Evolutionary conservation across 2,797 vertebrate genomes (phyloP).

Genomic region (Catamblyrhynchus diadema): DNA sequence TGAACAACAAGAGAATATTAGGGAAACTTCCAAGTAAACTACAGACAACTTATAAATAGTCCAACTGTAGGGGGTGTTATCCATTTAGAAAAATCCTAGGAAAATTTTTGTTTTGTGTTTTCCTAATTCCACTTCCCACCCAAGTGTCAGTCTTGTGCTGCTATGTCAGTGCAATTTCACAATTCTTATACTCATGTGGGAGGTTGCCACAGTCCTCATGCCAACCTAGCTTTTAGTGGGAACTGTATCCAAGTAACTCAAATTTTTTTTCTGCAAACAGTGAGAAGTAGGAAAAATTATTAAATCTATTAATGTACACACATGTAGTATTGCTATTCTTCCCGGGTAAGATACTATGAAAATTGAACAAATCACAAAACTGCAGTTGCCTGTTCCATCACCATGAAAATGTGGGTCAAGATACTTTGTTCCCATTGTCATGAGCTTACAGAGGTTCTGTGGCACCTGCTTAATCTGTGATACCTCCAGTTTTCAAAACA

Average conservation of each 20-base stretch:
- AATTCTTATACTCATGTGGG: background rate
- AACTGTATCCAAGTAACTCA: background rate
- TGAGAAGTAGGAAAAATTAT: background rate
- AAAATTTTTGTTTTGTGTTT: background rate
- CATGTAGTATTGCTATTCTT: background rate
- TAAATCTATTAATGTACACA: background rate
- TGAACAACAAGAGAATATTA: background rate
- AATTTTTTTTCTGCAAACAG: background rate
- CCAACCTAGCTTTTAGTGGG: background rate
- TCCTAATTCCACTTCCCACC: background rate
- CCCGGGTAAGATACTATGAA: background rate
- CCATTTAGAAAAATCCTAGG: background rate
- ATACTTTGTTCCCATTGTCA: background rate
- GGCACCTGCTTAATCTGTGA: background rate
- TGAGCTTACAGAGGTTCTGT: background rate
- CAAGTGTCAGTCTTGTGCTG: background rate
- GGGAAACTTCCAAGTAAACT: background rate
- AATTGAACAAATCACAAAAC: background rate
- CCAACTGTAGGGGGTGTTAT: background rate
- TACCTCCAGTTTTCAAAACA: background rate
- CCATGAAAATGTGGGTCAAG: background rate
- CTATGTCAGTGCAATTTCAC: background rate
- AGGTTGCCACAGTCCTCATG: fast-evolving
- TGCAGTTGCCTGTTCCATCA: background rate
- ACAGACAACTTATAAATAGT: background rate